Evolutionary conservation across 1,140 invertebrate species (phyloP).

Genomic region (Paraescarpia echinospica): DNA sequence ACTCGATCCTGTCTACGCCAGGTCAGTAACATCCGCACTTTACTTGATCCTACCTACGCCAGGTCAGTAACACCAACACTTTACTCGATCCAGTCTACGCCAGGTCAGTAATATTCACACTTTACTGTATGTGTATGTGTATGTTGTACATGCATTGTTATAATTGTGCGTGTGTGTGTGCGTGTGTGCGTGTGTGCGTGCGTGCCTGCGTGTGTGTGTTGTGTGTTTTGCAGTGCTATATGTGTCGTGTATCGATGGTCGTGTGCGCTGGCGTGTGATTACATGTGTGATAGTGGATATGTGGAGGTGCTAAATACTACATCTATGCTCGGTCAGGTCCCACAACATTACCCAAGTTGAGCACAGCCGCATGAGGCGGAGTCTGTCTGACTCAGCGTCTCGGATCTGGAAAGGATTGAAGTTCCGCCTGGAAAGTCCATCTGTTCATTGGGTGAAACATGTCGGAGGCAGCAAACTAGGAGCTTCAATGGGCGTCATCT

Average conservation of each 20-base stretch:
- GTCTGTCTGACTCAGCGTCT: not conserved
- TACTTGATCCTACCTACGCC: not conserved
- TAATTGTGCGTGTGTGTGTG: not conserved
- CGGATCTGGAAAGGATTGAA: not conserved
- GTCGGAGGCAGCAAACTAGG: not conserved
- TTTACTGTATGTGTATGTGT: not conserved
- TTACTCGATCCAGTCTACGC: not conserved
- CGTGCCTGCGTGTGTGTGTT: no score
- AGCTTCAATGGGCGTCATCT: not conserved
- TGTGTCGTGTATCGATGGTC: not conserved
- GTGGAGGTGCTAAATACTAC: no score
- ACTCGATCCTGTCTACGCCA: no score
- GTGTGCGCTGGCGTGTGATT: not conserved
- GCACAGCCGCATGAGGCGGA: constrained; percentile 4
- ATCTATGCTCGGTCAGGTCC: not conserved
- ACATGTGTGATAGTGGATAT: no score
- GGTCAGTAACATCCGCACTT: not conserved
- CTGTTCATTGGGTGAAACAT: not conserved
- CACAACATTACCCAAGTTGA: not conserved
- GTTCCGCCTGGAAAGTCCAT: not conserved
- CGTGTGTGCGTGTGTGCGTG: not conserved
- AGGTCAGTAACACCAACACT: not conserved
- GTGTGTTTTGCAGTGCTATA: not conserved
- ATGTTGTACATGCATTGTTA: no score
- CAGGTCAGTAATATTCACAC: no score